A percentile compares a stretch with the other conserved stretches of the same genome.
Conservation (phyloP, 2,888 invertebrate species). For the Unio pictorum region DNA sequence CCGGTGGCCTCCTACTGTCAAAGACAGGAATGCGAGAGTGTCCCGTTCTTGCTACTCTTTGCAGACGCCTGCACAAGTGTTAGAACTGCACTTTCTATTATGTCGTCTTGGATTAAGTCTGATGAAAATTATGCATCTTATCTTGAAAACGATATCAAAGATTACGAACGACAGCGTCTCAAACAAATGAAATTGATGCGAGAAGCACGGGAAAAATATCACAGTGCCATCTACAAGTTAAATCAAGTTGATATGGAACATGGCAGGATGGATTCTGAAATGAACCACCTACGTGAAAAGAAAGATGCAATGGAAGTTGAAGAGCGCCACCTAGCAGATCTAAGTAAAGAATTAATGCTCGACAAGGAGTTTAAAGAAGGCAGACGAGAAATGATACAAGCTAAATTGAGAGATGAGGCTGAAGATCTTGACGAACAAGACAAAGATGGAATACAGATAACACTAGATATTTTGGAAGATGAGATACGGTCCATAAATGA, state of each 20-base stretch:
- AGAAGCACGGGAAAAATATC: constrained; percentile 51
- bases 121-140: constrained; percentile 61
- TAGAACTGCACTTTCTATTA: constrained; percentile 48
- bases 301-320: constrained; percentile 46
- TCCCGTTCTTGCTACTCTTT: constrained; percentile 60
- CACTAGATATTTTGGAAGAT: constrained; percentile 53
- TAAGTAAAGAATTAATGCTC: constrained; percentile 52
- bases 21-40: constrained; percentile 47
- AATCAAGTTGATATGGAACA: constrained; percentile 54
- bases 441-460: constrained; percentile 40
- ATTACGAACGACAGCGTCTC: constrained; percentile 50
- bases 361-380: constrained; percentile 62
- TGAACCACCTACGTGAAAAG: constrained; percentile 46
- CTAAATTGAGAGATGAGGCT: constrained; percentile 27
- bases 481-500: constrained; percentile 53
- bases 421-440: constrained; percentile 21
- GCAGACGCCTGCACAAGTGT: constrained; percentile 62
- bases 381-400: constrained; percentile 39
- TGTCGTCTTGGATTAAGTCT: constrained; percentile 58
- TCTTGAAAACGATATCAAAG: constrained; percentile 55
- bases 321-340: constrained; percentile 32
- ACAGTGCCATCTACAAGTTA: constrained; percentile 51
- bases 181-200: constrained; percentile 47
- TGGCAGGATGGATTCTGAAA: constrained; percentile 38
- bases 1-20: constrained; percentile 51